Conservation (phyloP, 2,113 vertebrate genomes). For the Arvicanthis niloticus region DNA sequence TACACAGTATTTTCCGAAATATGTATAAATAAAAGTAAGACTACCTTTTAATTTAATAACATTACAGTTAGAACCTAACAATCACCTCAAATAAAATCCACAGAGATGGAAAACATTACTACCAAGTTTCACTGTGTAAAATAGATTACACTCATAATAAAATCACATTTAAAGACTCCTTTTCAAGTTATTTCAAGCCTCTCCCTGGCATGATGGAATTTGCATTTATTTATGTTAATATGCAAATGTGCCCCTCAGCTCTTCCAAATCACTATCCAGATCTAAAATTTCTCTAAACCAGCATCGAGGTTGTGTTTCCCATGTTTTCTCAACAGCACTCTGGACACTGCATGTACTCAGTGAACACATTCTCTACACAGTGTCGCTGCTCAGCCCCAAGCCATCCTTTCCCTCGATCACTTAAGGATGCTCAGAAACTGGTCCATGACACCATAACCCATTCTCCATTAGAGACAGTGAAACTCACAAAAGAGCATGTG, state of each 20-base stretch:
- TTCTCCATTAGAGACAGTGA: slow-evolving; percentile 39
- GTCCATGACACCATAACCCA: slow-evolving; percentile 1
- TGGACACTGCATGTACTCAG: background rate
- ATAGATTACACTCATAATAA: slow-evolving; percentile 61
- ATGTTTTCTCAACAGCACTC: background rate
- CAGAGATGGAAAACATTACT: background rate
- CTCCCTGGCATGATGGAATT: slow-evolving; percentile 57
- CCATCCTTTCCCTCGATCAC: background rate
- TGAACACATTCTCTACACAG: background rate
- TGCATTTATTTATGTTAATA: slow-evolving; percentile 70
- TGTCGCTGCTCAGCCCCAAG: background rate
- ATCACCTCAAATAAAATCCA: slow-evolving; percentile 59
- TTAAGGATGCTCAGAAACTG: background rate
- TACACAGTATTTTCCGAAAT: background rate
- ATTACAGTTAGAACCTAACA: background rate
- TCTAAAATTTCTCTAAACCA: slow-evolving; percentile 41
- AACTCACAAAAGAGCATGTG: slow-evolving; percentile 8
- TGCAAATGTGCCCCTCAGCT: slow-evolving; percentile 26
- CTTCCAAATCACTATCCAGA: slow-evolving; percentile 41
- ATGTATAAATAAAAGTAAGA: slow-evolving; percentile 13
- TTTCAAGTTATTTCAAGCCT: slow-evolving; percentile 61
- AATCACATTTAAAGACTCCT: slow-evolving; percentile 38
- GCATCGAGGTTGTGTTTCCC: background rate
- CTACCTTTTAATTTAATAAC: slow-evolving; percentile 46
- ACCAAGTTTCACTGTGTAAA: slow-evolving; percentile 61